Percentiles rank a stretch among this genome's conserved stretches.
These are phyloP conservation scores for Nasua narica DNA, from an alignment of 2,797 vertebrate genomes.

Conservation along the genomic window DNA sequence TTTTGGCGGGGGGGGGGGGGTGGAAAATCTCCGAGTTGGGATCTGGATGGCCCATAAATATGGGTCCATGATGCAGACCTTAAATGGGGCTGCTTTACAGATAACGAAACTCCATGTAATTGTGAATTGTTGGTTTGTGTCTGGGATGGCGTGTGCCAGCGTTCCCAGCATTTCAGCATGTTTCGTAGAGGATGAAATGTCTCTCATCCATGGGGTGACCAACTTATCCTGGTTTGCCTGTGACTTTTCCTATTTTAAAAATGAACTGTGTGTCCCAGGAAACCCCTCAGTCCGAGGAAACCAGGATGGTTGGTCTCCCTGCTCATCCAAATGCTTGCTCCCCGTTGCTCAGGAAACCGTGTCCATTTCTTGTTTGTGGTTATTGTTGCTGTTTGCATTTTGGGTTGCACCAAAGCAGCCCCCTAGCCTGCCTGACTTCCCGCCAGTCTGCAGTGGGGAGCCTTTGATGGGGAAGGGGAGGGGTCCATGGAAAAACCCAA, in stretches of 20 bases:
- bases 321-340: rapidly evolving
- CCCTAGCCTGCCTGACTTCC: not conserved
- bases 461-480: not conserved
- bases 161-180: not conserved
- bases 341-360: not conserved
- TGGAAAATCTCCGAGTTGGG: not conserved
- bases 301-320: not conserved
- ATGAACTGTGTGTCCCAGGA: not conserved
- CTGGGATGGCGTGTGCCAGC: not conserved
- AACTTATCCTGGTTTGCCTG: not conserved
- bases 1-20: not conserved
- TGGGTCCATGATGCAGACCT: not conserved
- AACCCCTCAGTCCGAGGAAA: not conserved
- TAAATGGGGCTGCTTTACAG: not conserved
- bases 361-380: not conserved
- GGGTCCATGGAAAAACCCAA: not conserved
- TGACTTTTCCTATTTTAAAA: not conserved
- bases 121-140: not conserved
- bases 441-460: not conserved
- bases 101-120: not conserved
- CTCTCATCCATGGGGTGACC: not conserved
- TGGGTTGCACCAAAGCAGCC: not conserved
- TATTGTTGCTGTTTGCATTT: not conserved
- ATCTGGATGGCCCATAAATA: not conserved
- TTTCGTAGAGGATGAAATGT: not conserved